A percentile compares a stretch with the other conserved stretches of the same genome.
phyloP scores from a whole-genome alignment of 2,888 invertebrate species.

The Smittia sp. region DNA sequence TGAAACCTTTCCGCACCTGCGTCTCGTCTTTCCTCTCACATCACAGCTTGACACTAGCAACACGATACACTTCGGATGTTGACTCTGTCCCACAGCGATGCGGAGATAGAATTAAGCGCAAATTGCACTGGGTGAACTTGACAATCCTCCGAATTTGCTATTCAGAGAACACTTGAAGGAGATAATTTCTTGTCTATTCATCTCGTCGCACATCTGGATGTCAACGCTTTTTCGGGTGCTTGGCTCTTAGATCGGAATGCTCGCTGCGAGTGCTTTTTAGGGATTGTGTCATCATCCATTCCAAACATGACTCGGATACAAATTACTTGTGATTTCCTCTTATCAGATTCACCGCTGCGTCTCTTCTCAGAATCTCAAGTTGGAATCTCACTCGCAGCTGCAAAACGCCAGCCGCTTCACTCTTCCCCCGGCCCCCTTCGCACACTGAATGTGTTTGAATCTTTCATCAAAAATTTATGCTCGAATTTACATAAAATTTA shows the following conservation, averaged over 20 bases:
- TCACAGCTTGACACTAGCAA: no score
- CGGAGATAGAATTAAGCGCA: neutral
- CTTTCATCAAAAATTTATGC: constrained; percentile 10
- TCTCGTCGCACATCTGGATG: constrained; percentile 4
- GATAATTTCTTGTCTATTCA: constrained; percentile 23
- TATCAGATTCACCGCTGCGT: neutral
- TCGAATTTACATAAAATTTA: constrained; percentile 11
- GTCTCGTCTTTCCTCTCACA: no score
- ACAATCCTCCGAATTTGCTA: no score
- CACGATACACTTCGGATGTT: neutral
- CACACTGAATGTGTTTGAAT: neutral
- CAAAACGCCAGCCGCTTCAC: neutral
- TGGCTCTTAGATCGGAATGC: neutral
- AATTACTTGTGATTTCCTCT: constrained; percentile 19
- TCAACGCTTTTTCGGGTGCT: neutral
- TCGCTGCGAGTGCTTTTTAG: neutral
- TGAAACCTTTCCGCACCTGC: no score
- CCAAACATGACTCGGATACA: constrained; percentile 3
- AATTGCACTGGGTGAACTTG: constrained; percentile 7
- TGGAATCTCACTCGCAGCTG: neutral
- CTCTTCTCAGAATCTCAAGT: neutral
- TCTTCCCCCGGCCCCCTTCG: neutral
- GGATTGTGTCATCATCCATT: constrained; percentile 21
- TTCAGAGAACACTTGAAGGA: constrained; percentile 14
- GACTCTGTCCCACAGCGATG: neutral